Evolutionary conservation across 2,797 vertebrate species (phyloP), one percentile per base, ranked within the genome.

Genomic region (Eulemur rubriventer): DNA sequence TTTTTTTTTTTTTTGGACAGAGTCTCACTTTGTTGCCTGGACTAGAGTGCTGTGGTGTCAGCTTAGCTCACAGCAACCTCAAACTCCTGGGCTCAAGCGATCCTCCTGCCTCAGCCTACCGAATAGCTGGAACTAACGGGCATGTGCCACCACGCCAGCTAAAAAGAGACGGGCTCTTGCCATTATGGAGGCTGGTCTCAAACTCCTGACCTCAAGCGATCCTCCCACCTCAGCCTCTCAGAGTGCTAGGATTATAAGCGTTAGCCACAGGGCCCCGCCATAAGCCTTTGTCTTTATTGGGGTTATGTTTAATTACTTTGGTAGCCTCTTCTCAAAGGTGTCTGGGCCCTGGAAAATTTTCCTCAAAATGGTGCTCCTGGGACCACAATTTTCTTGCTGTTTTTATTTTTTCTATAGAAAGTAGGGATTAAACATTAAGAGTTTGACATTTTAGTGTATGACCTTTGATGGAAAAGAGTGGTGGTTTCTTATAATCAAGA

Each of bases 401-500:
- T 86, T 83, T 72, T 5, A 6, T 17, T 48, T 79, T 92, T 79
- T 55, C 55, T 67, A 50, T 90, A 81, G 46, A 93, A 84, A 89
- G 46, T 48, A 35, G 65, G 28, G 10, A 72, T 50, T 84, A 57
- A 82, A 86, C n/a, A 38, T 65, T 17, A 65, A 17, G 33, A n/a
- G 63, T 78, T 84, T 93, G 70, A 82, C 70, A 91, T 95, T 87
- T 94, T 57, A 93, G 35, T 55, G 41, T 87, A 38, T 95, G 93
- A 73, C 55, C 91, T 96, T 94, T 94, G 63, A 17, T 70, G 75
- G 50, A 52, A 91, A 90, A 80, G 89, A 35, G n/a, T 75, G 17
- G 52, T 91, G 38, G 59, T 94, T 94, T 89, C 48, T 95, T 80
- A 89, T 7, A 83, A 67, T 78, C 75, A 91, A 84, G 70, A 46